A percentile compares a stretch with the other conserved stretches of the same genome.
Conservation (phyloP, 2,888 invertebrate genomes). For the Drosophila eohydei region DNA sequence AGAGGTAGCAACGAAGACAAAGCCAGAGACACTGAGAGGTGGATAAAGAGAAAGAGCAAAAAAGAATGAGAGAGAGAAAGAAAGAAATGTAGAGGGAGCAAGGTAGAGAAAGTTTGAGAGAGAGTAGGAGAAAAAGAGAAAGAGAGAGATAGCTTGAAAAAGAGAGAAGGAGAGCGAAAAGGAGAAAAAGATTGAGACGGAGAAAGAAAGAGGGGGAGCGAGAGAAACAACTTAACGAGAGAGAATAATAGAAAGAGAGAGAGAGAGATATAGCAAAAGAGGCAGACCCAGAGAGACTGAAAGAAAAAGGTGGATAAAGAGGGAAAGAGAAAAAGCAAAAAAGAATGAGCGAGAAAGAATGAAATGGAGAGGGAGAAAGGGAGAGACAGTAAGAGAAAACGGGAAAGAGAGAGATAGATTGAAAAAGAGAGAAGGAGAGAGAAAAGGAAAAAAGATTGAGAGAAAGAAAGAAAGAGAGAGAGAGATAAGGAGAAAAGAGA, state of each 20-base stretch:
- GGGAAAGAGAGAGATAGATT: not conserved
- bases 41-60: too few relatives aligned
- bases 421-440: not conserved
- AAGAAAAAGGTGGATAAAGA: too few relatives aligned
- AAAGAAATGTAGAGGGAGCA: not conserved
- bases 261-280: not conserved
- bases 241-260: not conserved
- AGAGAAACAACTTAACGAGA: not conserved
- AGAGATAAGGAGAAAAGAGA: not conserved
- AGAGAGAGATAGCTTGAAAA: not conserved
- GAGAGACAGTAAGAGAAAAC: not conserved
- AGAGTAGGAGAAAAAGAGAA: too few relatives aligned
- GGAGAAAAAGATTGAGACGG: too few relatives aligned
- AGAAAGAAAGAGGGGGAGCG: not conserved
- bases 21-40: too few relatives aligned
- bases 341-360: too few relatives aligned
- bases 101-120: not conserved
- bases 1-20: not conserved
- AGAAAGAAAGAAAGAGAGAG: not conserved
- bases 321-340: too few relatives aligned
- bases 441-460: fast-evolving
- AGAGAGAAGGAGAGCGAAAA: not conserved
- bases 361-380: not conserved
- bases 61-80: too few relatives aligned
- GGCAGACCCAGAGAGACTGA: not conserved